Conservation (phyloP, 2,888 invertebrate genomes). For the Emmelina monodactyla region DNA sequence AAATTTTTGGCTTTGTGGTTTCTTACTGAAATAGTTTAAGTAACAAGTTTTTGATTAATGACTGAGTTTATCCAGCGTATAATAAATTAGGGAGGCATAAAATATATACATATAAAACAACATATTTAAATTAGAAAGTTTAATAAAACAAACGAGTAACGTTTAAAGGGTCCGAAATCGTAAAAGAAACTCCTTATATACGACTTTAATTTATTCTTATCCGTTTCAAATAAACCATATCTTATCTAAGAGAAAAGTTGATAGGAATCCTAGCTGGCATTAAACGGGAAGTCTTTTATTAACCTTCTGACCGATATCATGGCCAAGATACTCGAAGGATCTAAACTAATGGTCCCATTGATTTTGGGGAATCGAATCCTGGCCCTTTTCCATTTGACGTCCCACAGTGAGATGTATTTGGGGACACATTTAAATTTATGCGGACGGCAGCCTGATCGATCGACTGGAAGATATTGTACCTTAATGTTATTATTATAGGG, state of each 20-base stretch:
- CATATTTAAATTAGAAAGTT: too few relatives aligned
- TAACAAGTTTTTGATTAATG: background rate
- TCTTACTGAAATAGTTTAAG: background rate
- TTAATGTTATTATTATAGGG: too few relatives aligned
- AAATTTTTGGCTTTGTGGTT: background rate
- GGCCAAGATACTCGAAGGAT: slow-evolving; percentile 34
- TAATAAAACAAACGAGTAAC: too few relatives aligned
- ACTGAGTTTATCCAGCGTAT: too few relatives aligned
- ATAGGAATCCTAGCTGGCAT: slow-evolving; percentile 33
- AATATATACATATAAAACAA: too few relatives aligned
- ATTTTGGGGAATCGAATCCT: slow-evolving; percentile 39
- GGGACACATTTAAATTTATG: too few relatives aligned
- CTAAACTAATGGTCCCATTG: slow-evolving; percentile 50
- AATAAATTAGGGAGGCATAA: too few relatives aligned
- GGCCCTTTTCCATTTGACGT: slow-evolving; percentile 25
- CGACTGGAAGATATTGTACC: too few relatives aligned
- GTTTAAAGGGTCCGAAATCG: too few relatives aligned
- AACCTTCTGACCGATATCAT: slow-evolving; percentile 44
- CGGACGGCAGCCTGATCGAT: too few relatives aligned
- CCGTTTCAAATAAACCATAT: slow-evolving; percentile 9
- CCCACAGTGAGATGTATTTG: slow-evolving; percentile 14
- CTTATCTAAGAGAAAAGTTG: slow-evolving; percentile 32
- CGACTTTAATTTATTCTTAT: background rate
- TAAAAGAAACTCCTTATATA: background rate
- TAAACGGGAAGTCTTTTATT: slow-evolving; percentile 41